Evolutionary conservation across 1,140 invertebrate species (phyloP), one percentile per base, ranked within the genome.

Genomic region (Saccostrea echinata): DNA sequence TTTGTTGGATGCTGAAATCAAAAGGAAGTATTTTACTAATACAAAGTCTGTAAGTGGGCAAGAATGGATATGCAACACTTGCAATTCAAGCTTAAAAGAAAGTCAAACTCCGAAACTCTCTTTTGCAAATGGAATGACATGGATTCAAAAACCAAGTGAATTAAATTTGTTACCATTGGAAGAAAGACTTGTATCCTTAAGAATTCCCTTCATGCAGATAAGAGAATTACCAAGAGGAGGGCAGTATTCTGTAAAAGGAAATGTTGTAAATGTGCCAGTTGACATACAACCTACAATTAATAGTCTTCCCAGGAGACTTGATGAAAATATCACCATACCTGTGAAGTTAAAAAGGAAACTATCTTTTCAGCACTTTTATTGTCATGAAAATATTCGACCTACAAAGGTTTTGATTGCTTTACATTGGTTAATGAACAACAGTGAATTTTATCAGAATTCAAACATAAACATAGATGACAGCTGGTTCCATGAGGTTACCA

Each of bases 331-430:
- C 35, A 90, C 86, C 24, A 86, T 90, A 53, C 24, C 89, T 18
- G 84, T 88, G 13, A 88, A 88, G 53, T 53, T 90, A 53, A 90
- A 90, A 81, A 83, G 83, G 6, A 43, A 43, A 43, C 35, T 43
- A 3, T 43, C 35, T 43, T 43, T 43, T 43, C 6, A 43, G 6
- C 35, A 83, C 84, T 76, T 33, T 86, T 85, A 68, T 35, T 80
- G 52, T 33, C 85, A 27, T 71, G 86, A 90, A 90, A 90, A 88
- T 86, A 35, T 90, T 2, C 30, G 86, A 12, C 89, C 89, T n/a
- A 43, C 16, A 24, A 53, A 30, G 35, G 87, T 88, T 80, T 13
- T 85, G 30, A n/a, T 35, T 84, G 87, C 61, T 30, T 76, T 84
- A 84, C 43, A 43, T 6, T 43, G 43, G 43, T 6, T 43, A 43